A percentile compares a stretch with the other conserved stretches of the same genome.
Conservation (phyloP, 1,140 invertebrate genomes). For the Drosophila paulistorum region DNA sequence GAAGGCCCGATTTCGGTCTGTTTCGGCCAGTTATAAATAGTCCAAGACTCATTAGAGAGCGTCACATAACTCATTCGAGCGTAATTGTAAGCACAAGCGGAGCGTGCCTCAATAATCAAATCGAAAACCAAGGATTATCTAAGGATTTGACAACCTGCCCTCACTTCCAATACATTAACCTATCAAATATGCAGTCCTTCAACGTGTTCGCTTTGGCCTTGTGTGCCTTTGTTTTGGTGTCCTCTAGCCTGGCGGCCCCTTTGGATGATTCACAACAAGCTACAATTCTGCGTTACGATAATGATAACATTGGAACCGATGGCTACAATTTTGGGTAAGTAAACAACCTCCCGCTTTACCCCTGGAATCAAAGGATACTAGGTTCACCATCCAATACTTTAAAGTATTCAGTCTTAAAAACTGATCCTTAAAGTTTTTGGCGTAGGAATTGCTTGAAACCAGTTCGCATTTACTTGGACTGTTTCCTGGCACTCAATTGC, state of each 20-base stretch:
- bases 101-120: slow-evolving; percentile 35
- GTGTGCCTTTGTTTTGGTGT: slow-evolving; percentile 44
- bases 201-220: slow-evolving; percentile 55
- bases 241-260: slow-evolving; percentile 55
- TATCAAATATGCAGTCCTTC: slow-evolving; percentile 56
- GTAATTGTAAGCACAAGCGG: slow-evolving; percentile 68
- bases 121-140: not conserved
- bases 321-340: slow-evolving; percentile 84
- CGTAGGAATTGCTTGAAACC: no score
- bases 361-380: no score
- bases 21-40: slow-evolving; percentile 62
- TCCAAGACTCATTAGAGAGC: slow-evolving; percentile 47
- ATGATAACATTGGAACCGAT: slow-evolving; percentile 83
- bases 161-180: no score
- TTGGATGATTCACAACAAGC: slow-evolving; percentile 78
- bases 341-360: not conserved
- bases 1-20: not conserved
- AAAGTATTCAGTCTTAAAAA: no score
- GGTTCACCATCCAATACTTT: no score
- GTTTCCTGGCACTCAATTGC: no score
- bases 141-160: not conserved
- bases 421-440: no score
- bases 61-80: slow-evolving; percentile 58
- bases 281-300: slow-evolving; percentile 81
- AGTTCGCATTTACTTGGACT: no score